Conservation (phyloP, 2,888 invertebrate species). For the Andrena chrysosceles region DNA sequence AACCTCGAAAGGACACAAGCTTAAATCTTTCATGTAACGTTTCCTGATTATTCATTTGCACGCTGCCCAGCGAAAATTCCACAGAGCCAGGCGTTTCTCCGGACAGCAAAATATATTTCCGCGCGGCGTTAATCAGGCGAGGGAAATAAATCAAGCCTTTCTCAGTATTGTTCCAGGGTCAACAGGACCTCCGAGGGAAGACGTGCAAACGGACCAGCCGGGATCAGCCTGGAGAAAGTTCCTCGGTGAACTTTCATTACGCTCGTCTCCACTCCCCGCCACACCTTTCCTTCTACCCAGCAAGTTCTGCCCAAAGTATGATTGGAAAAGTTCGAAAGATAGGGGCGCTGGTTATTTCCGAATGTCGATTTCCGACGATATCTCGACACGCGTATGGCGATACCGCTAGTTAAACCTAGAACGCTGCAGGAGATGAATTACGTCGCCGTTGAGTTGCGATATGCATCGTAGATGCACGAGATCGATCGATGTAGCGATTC, state of each 20-base stretch:
- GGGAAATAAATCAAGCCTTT: constrained; percentile 44
- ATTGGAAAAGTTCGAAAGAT: constrained; percentile 79
- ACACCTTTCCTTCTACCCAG: constrained; percentile 28
- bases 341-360: constrained; percentile 60
- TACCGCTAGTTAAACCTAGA: constrained; percentile 11
- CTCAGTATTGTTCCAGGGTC: constrained; percentile 52
- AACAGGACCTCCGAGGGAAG: constrained; percentile 32
- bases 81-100: neutral
- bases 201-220: constrained; percentile 54
- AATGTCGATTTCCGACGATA: constrained; percentile 62
- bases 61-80: constrained; percentile 8
- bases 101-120: constrained; percentile 35
- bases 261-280: constrained; percentile 57
- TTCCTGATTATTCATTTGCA: constrained; percentile 19
- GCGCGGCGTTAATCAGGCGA: constrained; percentile 37
- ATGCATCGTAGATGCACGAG: too few species aligned
- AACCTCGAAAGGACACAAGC: neutral
- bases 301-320: constrained; percentile 72
- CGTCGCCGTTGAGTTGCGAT: too few species aligned
- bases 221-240: constrained; percentile 64
- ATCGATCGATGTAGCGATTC: too few species aligned
- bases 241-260: constrained; percentile 77
- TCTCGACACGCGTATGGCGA: constrained; percentile 62
- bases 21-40: constrained; percentile 7
- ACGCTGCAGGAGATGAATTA: too few species aligned